phyloP scores from a whole-genome alignment of 2,113 vertebrate genomes.

The Thryonomys swinderianus region DNA sequence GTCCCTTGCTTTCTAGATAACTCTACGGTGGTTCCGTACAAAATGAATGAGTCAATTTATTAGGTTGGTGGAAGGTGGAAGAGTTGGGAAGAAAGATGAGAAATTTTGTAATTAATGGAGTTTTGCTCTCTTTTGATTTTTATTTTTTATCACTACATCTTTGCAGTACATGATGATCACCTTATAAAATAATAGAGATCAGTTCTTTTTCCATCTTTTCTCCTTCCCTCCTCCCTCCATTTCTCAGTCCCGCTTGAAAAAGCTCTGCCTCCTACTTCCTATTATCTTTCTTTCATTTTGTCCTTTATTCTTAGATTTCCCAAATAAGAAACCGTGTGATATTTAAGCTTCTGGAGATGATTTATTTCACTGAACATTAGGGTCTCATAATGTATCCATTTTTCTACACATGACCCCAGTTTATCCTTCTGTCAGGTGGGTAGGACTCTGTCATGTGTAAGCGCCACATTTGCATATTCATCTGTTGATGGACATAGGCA shows the following conservation, averaged over 20 bases:
- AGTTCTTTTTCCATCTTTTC: neutral
- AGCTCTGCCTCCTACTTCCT: neutral
- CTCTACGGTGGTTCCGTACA: neutral
- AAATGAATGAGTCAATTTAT: neutral
- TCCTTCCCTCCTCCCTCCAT: neutral
- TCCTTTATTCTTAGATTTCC: neutral
- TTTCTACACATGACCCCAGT: neutral
- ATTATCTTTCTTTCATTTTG: neutral
- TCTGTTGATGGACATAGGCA: neutral
- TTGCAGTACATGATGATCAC: neutral
- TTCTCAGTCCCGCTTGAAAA: neutral
- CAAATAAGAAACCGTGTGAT: neutral
- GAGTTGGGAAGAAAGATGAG: neutral
- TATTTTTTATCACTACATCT: neutral
- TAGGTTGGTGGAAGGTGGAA: neutral
- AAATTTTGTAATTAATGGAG: constrained; percentile 4
- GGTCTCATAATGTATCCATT: neutral
- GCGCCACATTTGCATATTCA: neutral
- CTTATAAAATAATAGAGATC: neutral
- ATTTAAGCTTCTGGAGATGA: neutral
- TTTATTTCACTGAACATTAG: neutral
- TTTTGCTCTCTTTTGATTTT: neutral
- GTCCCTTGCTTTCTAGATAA: neutral
- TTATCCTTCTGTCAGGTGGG: neutral
- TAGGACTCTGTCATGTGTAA: neutral